Conservation (phyloP, 2,113 vertebrate genomes). For the Phasianus colchicus region DNA sequence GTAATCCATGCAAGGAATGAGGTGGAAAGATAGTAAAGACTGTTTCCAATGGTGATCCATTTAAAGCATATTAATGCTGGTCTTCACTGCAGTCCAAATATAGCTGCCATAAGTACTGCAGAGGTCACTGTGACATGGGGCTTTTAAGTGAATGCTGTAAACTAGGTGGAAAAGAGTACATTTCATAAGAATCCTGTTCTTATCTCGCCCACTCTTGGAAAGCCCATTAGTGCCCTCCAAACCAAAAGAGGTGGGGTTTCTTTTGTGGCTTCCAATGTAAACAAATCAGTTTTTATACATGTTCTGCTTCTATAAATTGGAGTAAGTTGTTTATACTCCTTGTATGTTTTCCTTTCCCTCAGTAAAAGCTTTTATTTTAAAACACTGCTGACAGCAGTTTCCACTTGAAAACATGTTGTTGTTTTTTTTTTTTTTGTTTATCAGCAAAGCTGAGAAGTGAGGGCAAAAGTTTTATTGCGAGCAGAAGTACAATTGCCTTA, state of each 20-base stretch:
- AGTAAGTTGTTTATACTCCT: slow-evolving; percentile 24
- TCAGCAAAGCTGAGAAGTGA: slow-evolving; percentile 6
- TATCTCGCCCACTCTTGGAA: slow-evolving; percentile 34
- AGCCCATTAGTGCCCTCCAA: slow-evolving; percentile 25
- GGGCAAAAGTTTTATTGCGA: slow-evolving; percentile 41
- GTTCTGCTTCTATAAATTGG: slow-evolving; percentile 39
- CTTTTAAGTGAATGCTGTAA: slow-evolving; percentile 38
- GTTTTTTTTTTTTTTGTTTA: background rate
- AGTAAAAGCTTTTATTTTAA: slow-evolving; percentile 45
- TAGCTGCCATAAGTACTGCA: slow-evolving; percentile 46
- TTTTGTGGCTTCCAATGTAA: slow-evolving; percentile 38
- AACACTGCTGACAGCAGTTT: slow-evolving; percentile 45
- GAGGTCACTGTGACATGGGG: slow-evolving; percentile 56
- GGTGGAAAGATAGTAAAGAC: background rate
- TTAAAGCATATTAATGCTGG: slow-evolving; percentile 4
- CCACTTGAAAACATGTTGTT: slow-evolving; percentile 9
- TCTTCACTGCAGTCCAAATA: slow-evolving; percentile 33
- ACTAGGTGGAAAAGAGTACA: slow-evolving; percentile 7
- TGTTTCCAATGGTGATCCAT: background rate
- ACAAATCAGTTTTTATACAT: slow-evolving; percentile 28
- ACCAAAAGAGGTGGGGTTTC: slow-evolving; percentile 17
- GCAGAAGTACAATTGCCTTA: background rate
- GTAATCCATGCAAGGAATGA: background rate
- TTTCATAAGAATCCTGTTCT: slow-evolving; percentile 34
- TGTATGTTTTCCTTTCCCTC: slow-evolving; percentile 29